Base-by-base conservation (phyloP, 1,140 invertebrate genomes). In the Eueides isabella region DNA sequence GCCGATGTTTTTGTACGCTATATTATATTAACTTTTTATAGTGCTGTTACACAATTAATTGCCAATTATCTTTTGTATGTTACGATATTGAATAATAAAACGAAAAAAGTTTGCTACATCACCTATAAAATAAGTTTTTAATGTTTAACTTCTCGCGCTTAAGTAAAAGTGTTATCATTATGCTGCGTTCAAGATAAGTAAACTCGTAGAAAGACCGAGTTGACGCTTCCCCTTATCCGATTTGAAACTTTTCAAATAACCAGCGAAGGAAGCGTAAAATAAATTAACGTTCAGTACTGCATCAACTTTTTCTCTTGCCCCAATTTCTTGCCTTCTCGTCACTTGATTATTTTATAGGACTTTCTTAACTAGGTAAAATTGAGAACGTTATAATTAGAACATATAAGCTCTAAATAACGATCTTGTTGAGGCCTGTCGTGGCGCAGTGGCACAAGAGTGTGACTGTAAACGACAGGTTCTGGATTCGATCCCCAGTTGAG, bases 241-340 rank as follows among this genome's bases (percentile, higher is more conserved):
- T 70, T 70, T 62, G 61, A 70, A 70, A 70, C 68, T 70, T 70
- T 70, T 70, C 68, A 70, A 70, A 70, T 70, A 70, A 70, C 55
- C 68, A 41, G 35, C 23, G 61, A 35, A 63, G 33, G 68, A 35
- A 41, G 68, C 61, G 61, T 70, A 63, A 70, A 70, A 63, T 62
- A 62, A 70, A 70, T 70, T 70, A 70, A 70, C 33, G 48, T 70
- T 62, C 48, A 38, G 3, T n/a, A 70, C 55, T 61, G 67, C 31
- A 68, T 61, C 33, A 41, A 70, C 30, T 70, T 70, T 70, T 70
- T 63, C 33, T 26, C 41, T 31, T 23, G 38, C 26, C 33, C 61
- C 61, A 70, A 70, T 70, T 70, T 63, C 61, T 33, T 41, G 33
- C 19, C 16, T n/a, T 29, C 33, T 29, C 61, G 5, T 30, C 29